These are phyloP conservation scores for Dicerorhinus sumatrensis DNA, from an alignment of 2,113 vertebrate genomes.

Conservation along the genomic window DNA sequence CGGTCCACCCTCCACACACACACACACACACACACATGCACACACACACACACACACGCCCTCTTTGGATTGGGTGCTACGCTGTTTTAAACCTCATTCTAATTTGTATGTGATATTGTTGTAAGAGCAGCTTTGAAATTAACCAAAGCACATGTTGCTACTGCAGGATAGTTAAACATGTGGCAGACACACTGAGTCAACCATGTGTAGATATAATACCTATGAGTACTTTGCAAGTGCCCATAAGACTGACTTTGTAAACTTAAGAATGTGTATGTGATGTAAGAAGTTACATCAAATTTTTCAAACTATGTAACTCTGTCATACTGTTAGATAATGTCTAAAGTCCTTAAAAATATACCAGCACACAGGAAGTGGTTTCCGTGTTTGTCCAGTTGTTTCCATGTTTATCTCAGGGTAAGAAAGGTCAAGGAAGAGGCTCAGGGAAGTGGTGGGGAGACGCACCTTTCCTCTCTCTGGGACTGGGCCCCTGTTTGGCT, in stretches of 20 bases:
- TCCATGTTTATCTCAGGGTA: neutral
- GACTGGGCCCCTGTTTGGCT: neutral
- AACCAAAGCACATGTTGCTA: neutral
- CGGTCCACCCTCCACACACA: neutral
- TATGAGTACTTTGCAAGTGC: neutral
- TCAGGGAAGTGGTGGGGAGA: neutral
- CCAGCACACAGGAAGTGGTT: neutral
- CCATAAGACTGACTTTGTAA: neutral
- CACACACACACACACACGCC: neutral
- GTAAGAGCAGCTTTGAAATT: neutral
- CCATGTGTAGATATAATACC: neutral
- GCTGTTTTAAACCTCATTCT: slow-evolving; percentile 17
- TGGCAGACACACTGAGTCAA: neutral
- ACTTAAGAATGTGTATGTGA: too few relatives aligned
- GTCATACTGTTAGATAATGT: neutral
- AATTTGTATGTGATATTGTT: neutral
- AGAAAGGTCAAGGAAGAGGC: neutral
- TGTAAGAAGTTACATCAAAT: neutral
- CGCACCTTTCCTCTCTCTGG: neutral
- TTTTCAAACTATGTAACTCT: neutral
- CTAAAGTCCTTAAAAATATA: neutral
- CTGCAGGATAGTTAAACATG: neutral
- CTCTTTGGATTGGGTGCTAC: neutral
- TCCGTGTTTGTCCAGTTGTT: neutral
- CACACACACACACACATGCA: neutral